Evolutionary conservation across 2,797 vertebrate genomes (phyloP), one percentile per base, ranked within the genome.

Genomic region (Poecile montanus): DNA sequence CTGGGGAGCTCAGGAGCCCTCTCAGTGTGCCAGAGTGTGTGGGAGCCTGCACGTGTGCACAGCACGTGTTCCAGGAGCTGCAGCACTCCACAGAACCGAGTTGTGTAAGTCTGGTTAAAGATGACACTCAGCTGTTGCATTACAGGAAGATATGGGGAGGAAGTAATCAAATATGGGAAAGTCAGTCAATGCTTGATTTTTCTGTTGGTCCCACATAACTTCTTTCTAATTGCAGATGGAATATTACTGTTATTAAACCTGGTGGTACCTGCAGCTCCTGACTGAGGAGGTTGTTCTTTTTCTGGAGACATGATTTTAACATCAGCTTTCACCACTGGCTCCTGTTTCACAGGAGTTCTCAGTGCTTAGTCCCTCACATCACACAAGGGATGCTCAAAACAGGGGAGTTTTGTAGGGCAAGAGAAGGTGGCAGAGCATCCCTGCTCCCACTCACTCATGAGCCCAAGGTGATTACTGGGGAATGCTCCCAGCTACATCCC

Each of bases 11-110:
- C 66, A 12, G 75, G 79, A n/a, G 44, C 51, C 4, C 9, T 38
- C 4, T 20, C 36, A 8, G 91, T 34, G 66, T 17, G 53, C 40
- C 1, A 2, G 78, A 9, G 63, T 0, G 62, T 5, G 93, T 90
- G 88, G 96, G 96, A 93, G 91, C 36, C 63, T 10, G 77, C 96
- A 91, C 80, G 77, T 93, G 95, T 88, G 95, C 77, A n/a, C 80
- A 62, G 83, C 95, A 83, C 62, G 93, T 93, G 95, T 36, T 40
- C 17, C 5, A 10, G 67, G 91, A 90, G 74, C 88, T 68, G 89
- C 85, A 76, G 91, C 60, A 10, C 88, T 68, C 32, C 6, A 42
- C 47, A 86, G 77, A 70, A 51, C 7, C 0, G 19, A 85, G 51
- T 11, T 44, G 50, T 71, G 56, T 58, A 38, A 77, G 60, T 26